Evolutionary conservation across 2,888 invertebrate species (phyloP), one percentile per base, ranked within the genome.

Genomic region (Protophormia terraenovae): DNA sequence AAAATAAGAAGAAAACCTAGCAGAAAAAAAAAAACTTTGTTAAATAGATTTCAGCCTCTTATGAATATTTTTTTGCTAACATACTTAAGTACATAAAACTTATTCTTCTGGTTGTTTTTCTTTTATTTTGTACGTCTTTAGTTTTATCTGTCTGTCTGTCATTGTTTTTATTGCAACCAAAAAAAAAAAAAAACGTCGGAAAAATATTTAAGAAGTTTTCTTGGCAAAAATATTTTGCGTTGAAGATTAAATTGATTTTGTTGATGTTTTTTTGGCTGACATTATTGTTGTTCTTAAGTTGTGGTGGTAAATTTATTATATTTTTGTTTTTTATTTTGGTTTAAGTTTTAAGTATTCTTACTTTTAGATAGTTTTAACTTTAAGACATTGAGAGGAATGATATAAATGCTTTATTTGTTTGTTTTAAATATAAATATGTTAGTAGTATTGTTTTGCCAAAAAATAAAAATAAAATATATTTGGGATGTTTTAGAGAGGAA

Each of bases 201-300:
- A n/a, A n/a, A n/a, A n/a, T n/a, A n/a, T n/a, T 1, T 12, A 38
- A 79, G 35, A 78, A 69, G 41, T 76, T 78, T 67, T 75, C 64
- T 79, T 84, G 83, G 84, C 79, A 80, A 72, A 41, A 64, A 60
- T 80, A 69, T 58, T 76, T 76, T 80, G 41, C 45, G 69, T 76
- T 78, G 55, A 78, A 77, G 78, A 81, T 64, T 73, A 73, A 81
- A 81, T 78, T 81, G 81, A 85, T 85, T 72, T 84, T 77, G 58
- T 80, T 80, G 53, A 29, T 71, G 75, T 47, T 76, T 60, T 22
- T 75, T 75, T 76, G 73, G 66, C 71, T 69, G 82, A 50, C 45
- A 12, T 41, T 83, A 47, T 73, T 83, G 62, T 69, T 83, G 38
- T 79, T 69, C 12, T 53, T 64, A 58, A 47, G 47, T 55, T 83